Evolutionary conservation across 2,113 vertebrate species (phyloP), one percentile per base, ranked within the genome.

Genomic region (Eidolon helvum): DNA sequence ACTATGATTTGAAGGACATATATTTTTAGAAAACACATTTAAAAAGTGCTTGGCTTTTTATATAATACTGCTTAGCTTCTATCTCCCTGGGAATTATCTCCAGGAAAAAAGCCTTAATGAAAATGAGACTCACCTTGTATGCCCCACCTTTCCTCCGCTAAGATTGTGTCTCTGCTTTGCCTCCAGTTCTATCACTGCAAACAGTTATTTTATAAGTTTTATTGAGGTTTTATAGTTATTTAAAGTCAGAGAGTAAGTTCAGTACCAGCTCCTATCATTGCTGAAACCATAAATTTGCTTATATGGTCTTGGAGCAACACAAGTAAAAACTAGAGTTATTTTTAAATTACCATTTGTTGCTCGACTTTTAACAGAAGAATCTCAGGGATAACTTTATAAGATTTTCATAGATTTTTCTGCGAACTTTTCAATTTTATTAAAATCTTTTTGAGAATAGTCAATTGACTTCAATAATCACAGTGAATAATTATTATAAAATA

Each of bases 401-500:
- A 48, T 82, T 95, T 90, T 90, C 68, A 96, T 78, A 69, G 72
- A 77, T 72, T 85, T 95, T 97, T 85, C 63, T 71, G 43, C 93
- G 86, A 83, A 91, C 91, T 97, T 95, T 87, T 71, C 65, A 82
- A 84, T 93, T 95, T 95, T 96, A 98, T 95, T 96, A 96, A 95
- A 96, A 87, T 97, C 79, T 63, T 94, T 57, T 95, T 95, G 78
- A 95, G 83, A 97, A 91, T 10, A 97, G 80, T 83, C 87, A 88
- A 83, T 48, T 88, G 72, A 91, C 63, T 93, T 95, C 68, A 93
- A 14, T 89, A 53, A 48, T 93, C 87, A 79, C 66, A 96, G 96
- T 75, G 83, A 89, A 94, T 93, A n/a, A 87, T 91, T 90, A 87
- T 68, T 94, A 65, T 63, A 77, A 95, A 96, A 92, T 92, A 93